A percentile compares a stretch with the other conserved stretches of the same genome.
phyloP scores from a whole-genome alignment of 2,113 vertebrate genomes.

The Paracanthobrama guichenoti region DNA sequence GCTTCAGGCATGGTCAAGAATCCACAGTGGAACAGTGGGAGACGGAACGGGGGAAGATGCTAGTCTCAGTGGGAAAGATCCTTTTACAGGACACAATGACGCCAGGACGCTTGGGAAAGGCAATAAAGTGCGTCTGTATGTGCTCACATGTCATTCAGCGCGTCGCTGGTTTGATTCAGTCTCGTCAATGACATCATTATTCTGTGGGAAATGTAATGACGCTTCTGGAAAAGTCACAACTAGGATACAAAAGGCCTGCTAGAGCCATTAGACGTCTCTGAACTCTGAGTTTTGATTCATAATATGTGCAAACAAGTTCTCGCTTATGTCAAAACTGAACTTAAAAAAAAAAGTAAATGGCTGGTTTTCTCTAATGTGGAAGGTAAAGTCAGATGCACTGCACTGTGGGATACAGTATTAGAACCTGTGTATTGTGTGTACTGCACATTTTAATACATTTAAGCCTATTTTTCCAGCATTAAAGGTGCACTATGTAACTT shows the following conservation, averaged over 20 bases:
- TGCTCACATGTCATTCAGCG: slow-evolving; percentile 68
- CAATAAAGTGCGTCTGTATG: slow-evolving; percentile 75
- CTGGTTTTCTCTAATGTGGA: no score
- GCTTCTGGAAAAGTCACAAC: not conserved
- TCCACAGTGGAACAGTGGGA: slow-evolving; percentile 67
- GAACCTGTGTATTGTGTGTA: no score
- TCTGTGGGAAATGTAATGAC: slow-evolving; percentile 15
- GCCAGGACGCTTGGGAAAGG: slow-evolving; percentile 76
- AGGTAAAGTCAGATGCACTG: no score
- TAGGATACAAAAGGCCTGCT: not conserved
- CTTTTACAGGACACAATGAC: slow-evolving; percentile 75
- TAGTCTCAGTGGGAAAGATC: slow-evolving; percentile 72
- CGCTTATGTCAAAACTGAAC: not conserved
- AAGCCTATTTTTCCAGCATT: no score
- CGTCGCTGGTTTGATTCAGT: slow-evolving; percentile 17
- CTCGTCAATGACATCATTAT: slow-evolving; percentile 36
- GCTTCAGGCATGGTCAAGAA: slow-evolving; percentile 65
- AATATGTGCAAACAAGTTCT: not conserved
- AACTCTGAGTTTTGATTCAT: not conserved
- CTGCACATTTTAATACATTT: no score
- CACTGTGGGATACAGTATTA: no score
- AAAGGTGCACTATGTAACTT: no score
- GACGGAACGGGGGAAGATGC: slow-evolving; percentile 60
- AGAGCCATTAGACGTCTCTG: no score
- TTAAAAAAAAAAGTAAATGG: no score